These are phyloP conservation scores for Quadroppia sp. DNA, from an alignment of 2,888 invertebrate genomes.

Conservation along the genomic window DNA sequence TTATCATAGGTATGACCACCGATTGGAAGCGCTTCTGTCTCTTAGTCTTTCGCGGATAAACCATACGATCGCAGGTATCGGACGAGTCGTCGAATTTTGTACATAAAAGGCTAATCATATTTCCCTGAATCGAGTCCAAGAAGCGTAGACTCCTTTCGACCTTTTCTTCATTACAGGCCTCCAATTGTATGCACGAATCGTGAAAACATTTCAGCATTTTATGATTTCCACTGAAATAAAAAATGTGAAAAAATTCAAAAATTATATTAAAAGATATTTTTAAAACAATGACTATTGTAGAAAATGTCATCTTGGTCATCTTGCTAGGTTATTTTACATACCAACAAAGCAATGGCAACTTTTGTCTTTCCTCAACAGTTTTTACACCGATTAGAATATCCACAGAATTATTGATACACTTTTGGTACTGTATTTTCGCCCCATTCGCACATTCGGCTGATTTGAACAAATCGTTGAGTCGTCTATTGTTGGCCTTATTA, in stretches of 20 bases:
- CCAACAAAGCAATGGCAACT: conserved; percentile 14
- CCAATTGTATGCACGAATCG: background rate
- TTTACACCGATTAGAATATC: background rate
- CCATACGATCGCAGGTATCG: conserved; percentile 1
- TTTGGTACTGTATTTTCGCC: conserved; percentile 1
- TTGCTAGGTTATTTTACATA: background rate
- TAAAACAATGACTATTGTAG: no score
- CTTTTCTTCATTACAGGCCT: background rate
- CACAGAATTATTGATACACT: conserved; percentile 7
- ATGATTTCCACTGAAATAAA: conserved; percentile 3
- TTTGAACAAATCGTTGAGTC: background rate
- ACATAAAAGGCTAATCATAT: conserved; percentile 20
- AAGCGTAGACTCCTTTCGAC: background rate
- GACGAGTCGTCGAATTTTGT: background rate
- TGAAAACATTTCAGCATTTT: background rate
- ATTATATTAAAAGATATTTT: no score
- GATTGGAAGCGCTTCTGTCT: background rate
- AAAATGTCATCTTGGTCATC: no score
- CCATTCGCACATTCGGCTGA: background rate
- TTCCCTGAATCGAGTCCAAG: conserved; percentile 25
- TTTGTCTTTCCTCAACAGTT: background rate
- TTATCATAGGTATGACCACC: background rate
- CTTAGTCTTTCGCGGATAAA: background rate
- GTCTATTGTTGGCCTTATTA: background rate
- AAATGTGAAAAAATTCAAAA: background rate